phyloP scores from a whole-genome alignment of 2,797 vertebrate genomes.

The Galagoides demidoff region DNA sequence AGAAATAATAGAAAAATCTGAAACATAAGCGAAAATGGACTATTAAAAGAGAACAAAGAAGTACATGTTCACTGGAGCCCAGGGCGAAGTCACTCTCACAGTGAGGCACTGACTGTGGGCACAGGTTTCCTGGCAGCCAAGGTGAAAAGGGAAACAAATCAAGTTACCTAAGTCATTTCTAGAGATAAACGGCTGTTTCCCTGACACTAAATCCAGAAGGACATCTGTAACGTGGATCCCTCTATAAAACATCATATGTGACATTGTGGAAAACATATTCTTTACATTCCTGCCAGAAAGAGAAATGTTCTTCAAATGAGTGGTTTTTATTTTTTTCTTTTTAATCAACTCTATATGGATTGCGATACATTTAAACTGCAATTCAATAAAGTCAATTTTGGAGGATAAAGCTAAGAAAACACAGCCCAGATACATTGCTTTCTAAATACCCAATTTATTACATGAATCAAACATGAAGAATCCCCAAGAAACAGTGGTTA shows the following conservation, averaged over 20 bases:
- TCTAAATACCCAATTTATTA: constrained; percentile 8
- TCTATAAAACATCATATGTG: neutral
- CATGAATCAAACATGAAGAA: neutral
- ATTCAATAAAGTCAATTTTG: constrained; percentile 54
- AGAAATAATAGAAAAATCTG: neutral
- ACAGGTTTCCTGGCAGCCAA: constrained; percentile 8
- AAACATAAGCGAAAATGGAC: neutral
- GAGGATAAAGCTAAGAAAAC: constrained; percentile 32
- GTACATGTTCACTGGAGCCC: neutral
- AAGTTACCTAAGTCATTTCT: neutral
- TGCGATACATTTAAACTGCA: constrained; percentile 55
- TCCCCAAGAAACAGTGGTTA: neutral
- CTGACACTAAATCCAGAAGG: constrained; percentile 3
- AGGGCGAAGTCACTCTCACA: neutral
- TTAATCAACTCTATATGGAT: constrained; percentile 49
- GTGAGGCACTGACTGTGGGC: neutral
- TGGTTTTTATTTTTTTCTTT: constrained; percentile 35
- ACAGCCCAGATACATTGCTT: neutral
- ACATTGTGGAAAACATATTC: neutral
- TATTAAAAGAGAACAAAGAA: neutral
- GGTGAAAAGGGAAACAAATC: constrained; percentile 49
- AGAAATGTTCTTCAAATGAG: constrained; percentile 58
- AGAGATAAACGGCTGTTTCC: neutral
- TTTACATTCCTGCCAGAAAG: neutral
- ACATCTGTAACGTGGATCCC: neutral